Evolutionary conservation across 2,113 vertebrate species (phyloP).

Genomic region (Pica pica): DNA sequence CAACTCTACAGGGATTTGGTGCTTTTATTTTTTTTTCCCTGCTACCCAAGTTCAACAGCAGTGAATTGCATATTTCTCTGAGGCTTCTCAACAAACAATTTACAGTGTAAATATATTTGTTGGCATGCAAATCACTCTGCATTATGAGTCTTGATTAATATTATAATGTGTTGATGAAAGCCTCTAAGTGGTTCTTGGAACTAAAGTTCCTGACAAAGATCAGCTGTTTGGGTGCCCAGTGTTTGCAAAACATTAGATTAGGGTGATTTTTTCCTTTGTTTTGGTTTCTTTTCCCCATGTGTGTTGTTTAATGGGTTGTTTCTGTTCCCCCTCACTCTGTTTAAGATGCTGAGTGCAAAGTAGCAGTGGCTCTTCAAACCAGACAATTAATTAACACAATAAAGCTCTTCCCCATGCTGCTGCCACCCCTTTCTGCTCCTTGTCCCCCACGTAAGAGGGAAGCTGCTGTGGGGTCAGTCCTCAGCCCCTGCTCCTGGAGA

Average conservation of each 20-base stretch:
- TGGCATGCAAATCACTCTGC: slow-evolving; percentile 79
- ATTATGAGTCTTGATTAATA: slow-evolving; percentile 84
- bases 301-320: neutral
- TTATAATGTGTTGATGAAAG: slow-evolving; percentile 82
- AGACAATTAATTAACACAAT: slow-evolving; percentile 39
- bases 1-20: slow-evolving; percentile 47
- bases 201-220: slow-evolving; percentile 71
- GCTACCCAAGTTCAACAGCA: slow-evolving; percentile 65
- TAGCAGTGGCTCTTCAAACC: neutral
- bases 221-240: slow-evolving; percentile 71
- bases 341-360: neutral
- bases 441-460: neutral
- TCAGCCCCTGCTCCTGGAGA: neutral
- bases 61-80: slow-evolving; percentile 72
- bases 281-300: neutral
- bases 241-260: slow-evolving; percentile 71
- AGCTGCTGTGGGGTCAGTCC: neutral
- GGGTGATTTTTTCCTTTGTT: slow-evolving; percentile 23
- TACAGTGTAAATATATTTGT: slow-evolving; percentile 81
- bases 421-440: neutral
- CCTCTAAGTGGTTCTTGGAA: slow-evolving; percentile 77
- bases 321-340: neutral
- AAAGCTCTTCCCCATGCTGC: neutral
- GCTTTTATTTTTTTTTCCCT: neutral
- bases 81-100: slow-evolving; percentile 80